Evolutionary conservation across 2,888 invertebrate genomes (phyloP).

Genomic region (Amphipyra berbera): DNA sequence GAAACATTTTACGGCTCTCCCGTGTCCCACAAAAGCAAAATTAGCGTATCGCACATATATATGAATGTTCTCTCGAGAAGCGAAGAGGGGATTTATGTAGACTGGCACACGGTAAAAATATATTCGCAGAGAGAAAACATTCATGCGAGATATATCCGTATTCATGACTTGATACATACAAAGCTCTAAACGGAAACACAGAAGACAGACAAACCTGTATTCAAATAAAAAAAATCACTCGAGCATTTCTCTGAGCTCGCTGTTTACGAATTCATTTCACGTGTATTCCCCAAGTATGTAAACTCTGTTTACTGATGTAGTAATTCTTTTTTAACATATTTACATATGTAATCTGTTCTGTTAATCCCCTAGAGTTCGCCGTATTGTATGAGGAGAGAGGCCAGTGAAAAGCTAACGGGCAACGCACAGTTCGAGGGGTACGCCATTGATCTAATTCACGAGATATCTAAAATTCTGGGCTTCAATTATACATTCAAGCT

Average conservation of each 20-base stretch:
- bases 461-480: constrained; percentile 96
- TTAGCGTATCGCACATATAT: constrained; percentile 72
- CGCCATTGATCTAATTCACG: constrained; percentile 97
- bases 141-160: constrained; percentile 65
- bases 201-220: constrained; percentile 58
- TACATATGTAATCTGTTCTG: constrained; percentile 61
- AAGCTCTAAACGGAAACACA: constrained; percentile 50
- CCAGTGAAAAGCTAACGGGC: constrained; percentile 94
- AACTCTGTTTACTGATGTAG: constrained; percentile 55
- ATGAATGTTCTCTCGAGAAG: constrained; percentile 64
- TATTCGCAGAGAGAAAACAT: constrained; percentile 67
- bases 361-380: constrained; percentile 94
- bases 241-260: constrained; percentile 45
- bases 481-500: constrained; percentile 96
- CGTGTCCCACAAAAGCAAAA: constrained; percentile 74
- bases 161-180: constrained; percentile 64
- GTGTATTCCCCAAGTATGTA: constrained; percentile 56
- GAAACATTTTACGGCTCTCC: constrained; percentile 72
- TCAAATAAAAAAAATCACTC: constrained; percentile 56
- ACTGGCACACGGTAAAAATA: constrained; percentile 67
- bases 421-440: constrained; percentile 98
- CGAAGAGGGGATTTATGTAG: constrained; percentile 68
- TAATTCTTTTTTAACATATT: constrained; percentile 58
- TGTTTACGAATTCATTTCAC: constrained; percentile 62
- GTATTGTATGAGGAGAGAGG: constrained; percentile 98